Percentiles rank a stretch among this genome's conserved stretches.
Evolutionary conservation across 1,140 invertebrate species (phyloP).

Genomic region (Drosophila sp.): DNA sequence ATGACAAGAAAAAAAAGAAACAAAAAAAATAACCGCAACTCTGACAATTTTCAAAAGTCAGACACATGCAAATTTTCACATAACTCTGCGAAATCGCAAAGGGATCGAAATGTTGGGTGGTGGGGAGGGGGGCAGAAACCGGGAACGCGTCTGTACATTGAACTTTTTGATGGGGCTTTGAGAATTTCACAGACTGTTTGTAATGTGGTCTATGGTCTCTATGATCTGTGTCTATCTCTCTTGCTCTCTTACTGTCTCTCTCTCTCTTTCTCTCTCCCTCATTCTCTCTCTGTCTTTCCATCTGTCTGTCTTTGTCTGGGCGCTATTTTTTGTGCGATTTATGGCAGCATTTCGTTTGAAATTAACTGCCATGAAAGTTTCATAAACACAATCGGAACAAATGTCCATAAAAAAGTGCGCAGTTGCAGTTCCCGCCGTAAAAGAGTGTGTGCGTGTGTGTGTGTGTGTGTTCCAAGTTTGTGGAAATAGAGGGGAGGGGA

Average conservation of each 20-base stretch:
- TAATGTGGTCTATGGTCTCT: too few species aligned
- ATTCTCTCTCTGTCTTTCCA: not conserved
- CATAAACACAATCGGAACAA: constrained; percentile 57
- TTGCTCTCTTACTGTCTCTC: not conserved
- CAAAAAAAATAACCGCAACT: too few species aligned
- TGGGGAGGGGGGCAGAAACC: too few species aligned
- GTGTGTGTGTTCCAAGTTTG: constrained; percentile 1
- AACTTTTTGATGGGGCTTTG: constrained; percentile 45
- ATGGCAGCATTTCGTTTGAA: constrained; percentile 63
- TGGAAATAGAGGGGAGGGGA: not conserved
- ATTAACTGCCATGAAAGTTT: constrained; percentile 63
- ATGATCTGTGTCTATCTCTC: not conserved
- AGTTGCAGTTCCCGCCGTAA: constrained; percentile 31
- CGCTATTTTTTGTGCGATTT: constrained; percentile 60
- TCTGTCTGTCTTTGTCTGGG: not conserved
- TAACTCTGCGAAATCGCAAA: constrained; percentile 53
- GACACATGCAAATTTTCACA: constrained; percentile 67
- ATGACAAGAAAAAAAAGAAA: too few species aligned
- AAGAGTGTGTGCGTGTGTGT: not conserved
- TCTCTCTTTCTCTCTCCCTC: not conserved
- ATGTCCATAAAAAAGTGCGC: constrained; percentile 41
- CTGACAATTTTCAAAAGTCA: constrained; percentile 20
- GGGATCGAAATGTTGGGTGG: not conserved
- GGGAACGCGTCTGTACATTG: constrained; percentile 55
- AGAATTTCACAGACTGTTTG: not conserved